phyloP scores from a whole-genome alignment of 2,797 vertebrate genomes.

The Pseudomugil gertrudae region DNA sequence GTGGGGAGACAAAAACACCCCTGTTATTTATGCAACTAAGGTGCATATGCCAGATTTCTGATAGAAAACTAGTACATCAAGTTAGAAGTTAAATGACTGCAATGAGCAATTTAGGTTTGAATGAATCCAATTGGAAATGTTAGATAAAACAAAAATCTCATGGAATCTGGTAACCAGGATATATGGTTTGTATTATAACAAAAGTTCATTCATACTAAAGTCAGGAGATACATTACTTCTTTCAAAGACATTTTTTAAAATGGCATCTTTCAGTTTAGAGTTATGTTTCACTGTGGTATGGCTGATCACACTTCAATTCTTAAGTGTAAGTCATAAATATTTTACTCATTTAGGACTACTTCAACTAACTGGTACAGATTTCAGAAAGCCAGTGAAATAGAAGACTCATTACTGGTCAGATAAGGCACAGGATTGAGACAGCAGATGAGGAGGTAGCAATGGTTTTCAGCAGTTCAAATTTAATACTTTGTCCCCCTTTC shows the following conservation, averaged over 20 bases:
- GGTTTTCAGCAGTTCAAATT: conserved; percentile 87
- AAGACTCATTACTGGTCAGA: conserved; percentile 26
- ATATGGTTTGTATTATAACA: too few species aligned
- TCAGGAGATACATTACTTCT: background rate
- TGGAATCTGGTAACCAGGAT: conserved; percentile 5
- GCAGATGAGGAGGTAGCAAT: conserved; percentile 78
- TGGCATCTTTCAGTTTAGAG: conserved; percentile 17
- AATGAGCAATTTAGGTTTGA: conserved; percentile 4
- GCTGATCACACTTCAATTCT: conserved; percentile 1
- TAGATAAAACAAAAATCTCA: conserved; percentile 6
- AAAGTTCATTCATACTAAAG: conserved; percentile 2
- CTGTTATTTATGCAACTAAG: background rate
- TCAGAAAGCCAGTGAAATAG: conserved; percentile 18
- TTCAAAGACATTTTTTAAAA: background rate
- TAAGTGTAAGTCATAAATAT: conserved; percentile 7
- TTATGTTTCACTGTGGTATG: conserved; percentile 1
- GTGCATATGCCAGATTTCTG: background rate
- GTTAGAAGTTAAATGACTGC: background rate
- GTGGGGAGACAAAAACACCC: background rate
- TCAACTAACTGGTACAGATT: conserved; percentile 27
- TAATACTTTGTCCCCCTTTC: conserved; percentile 88
- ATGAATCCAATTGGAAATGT: background rate
- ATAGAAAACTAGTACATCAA: background rate
- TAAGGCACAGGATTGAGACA: conserved; percentile 67
- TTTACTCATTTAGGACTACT: conserved; percentile 21